Conservation (phyloP, 2,113 vertebrate species). For the Aldabrachelys gigantea region DNA sequence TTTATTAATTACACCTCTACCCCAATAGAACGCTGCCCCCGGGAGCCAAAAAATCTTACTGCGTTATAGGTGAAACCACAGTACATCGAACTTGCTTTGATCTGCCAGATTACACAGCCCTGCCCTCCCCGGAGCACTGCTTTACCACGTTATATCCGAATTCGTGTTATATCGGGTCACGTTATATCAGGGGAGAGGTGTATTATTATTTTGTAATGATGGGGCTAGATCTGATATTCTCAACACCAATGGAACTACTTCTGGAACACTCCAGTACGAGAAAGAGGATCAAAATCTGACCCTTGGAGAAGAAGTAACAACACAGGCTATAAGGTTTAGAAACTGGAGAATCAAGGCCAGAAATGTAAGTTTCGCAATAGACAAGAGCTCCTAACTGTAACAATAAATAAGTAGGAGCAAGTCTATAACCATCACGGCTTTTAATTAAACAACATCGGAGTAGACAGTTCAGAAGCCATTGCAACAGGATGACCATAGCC, state of each 20-base stretch:
- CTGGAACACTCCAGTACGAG: neutral
- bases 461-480: conserved; percentile 37
- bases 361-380: neutral
- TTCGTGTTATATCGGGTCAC: too few species aligned
- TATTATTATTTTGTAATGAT: neutral
- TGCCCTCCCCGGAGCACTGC: too few species aligned
- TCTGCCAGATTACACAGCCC: too few species aligned
- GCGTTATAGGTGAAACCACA: too few species aligned
- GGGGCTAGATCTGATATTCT: neutral
- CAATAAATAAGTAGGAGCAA: neutral
- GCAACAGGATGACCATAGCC: accelerated
- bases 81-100: too few species aligned
- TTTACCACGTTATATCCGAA: too few species aligned
- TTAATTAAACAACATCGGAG: conserved; percentile 66
- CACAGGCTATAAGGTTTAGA: neutral
- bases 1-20: neutral
- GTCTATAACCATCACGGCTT: neutral
- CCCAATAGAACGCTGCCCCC: too few species aligned
- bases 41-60: too few species aligned
- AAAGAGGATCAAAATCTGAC: neutral
- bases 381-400: neutral
- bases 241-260: neutral
- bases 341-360: neutral
- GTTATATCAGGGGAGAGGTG: too few species aligned
- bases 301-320: neutral